Base-by-base conservation (phyloP, 2,113 vertebrate species). In the Nerophis ophidion region DNA sequence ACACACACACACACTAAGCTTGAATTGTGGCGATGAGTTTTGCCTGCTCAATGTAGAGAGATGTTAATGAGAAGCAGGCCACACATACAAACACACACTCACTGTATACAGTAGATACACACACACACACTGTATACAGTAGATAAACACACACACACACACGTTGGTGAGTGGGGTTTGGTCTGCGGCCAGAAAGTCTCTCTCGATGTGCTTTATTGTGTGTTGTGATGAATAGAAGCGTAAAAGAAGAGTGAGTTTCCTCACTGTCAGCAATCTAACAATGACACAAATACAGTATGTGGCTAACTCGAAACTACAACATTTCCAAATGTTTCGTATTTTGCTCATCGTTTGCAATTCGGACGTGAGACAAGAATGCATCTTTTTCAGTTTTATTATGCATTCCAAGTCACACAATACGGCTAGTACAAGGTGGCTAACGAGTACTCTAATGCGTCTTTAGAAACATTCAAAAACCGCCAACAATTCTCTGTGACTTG, bases 41-140 rank as follows among this genome's bases (percentile, higher is more conserved):
- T 56, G 57, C 79, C 74, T 66, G 50, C 76, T 58, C 48, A 42
- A 57, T 52, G 57, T 17, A 48, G 33, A 26, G 71, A 74, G 17
- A 10, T 44, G 66, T 47, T 70, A 62, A 83, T 66, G 63, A 64
- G 49, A 81, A 65, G 15, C 71, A 78, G 75, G 59, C 33, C 57
- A 26, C 66, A 36, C 35, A n/a, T 45, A 26, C 26, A 26, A 2
- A 26, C 26, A 26, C 26, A 26, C 26, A 26, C 26, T 3, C 26
- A 26, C 26, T n/a, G n/a, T n/a, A n/a, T n/a, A n/a, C n/a, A n/a
- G n/a, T n/a, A 26, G 3, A 26, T 4, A 26, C 26, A 26, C 26
- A 26, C 26, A 26, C 26, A 26, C 26, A 26, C 26, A 26, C 26
- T 26, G 26, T 26, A 26, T 26, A 26, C 26, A 26, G 26, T 26